Conservation (phyloP, 2,113 vertebrate genomes). For the Alligator mississippiensis region DNA sequence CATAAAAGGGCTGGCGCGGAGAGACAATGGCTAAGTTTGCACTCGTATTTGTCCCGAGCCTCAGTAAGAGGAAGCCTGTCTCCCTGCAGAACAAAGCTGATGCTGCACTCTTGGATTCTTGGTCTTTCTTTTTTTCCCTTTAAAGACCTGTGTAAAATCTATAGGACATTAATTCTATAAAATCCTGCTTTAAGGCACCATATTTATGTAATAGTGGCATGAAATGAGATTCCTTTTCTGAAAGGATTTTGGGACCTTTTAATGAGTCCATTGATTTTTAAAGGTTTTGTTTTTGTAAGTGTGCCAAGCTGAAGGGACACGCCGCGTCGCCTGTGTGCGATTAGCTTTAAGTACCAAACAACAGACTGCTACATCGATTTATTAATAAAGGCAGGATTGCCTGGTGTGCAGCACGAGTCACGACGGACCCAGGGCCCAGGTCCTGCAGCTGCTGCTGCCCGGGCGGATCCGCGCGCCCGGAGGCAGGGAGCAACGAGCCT, state of each 20-base stretch:
- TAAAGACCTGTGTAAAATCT: not conserved
- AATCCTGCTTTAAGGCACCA: not conserved
- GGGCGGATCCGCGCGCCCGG: not conserved
- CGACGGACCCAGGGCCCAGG: not conserved
- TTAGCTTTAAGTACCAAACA: not conserved
- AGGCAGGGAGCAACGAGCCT: not conserved
- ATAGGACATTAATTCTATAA: not conserved
- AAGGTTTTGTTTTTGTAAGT: not conserved
- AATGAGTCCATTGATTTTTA: not conserved
- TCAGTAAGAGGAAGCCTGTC: not conserved
- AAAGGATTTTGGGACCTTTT: not conserved
- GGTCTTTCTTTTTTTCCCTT: not conserved
- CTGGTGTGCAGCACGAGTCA: not conserved
- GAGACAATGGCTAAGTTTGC: not conserved
- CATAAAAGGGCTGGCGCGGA: not conserved
- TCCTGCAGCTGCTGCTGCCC: not conserved
- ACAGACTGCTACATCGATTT: not conserved
- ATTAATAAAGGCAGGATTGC: not conserved
- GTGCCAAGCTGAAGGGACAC: not conserved
- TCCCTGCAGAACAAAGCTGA: not conserved
- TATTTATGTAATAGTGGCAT: not conserved
- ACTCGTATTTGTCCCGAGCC: not conserved
- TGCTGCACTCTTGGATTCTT: not conserved
- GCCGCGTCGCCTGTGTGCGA: not conserved
- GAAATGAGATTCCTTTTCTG: not conserved